Evolutionary conservation across 92 coral and sea anemone species (phyloP).

Genomic region (Palythoa grandiflora): DNA sequence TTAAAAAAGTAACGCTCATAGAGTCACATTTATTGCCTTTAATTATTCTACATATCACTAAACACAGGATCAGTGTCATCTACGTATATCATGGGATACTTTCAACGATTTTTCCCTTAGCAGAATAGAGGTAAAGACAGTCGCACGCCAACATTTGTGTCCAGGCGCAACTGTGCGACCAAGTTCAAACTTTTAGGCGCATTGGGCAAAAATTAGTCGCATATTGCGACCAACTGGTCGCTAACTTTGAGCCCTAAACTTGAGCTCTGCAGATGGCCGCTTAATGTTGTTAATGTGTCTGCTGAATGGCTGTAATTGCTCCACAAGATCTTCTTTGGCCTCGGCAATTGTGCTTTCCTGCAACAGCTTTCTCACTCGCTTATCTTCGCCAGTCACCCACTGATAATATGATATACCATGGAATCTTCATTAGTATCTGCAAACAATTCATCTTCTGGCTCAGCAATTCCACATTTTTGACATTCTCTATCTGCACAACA

Average conservation of each 20-base stretch:
- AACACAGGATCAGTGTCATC: too few species aligned
- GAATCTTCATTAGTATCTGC: conserved; percentile 37
- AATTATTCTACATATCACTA: too few species aligned
- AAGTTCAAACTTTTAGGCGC: too few species aligned
- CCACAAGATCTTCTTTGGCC: conserved; percentile 54
- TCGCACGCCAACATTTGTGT: too few species aligned
- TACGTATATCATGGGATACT: too few species aligned
- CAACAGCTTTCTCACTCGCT: conserved; percentile 42
- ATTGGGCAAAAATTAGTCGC: too few species aligned
- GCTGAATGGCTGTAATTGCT: conserved; percentile 67
- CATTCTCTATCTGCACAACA: conserved; percentile 58
- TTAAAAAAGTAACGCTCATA: too few species aligned
- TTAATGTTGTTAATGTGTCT: conserved; percentile 60
- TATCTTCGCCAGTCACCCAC: conserved; percentile 56
- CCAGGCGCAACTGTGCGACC: too few species aligned
- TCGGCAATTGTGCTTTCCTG: conserved; percentile 51
- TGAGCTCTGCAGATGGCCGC: conserved; percentile 18
- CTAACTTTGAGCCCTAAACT: too few species aligned
- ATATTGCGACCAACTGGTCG: too few species aligned
- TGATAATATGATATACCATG: conserved; percentile 51
- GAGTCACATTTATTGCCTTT: too few species aligned
- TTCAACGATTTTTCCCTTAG: background rate
- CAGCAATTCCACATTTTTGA: conserved; percentile 53
- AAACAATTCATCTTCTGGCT: conserved; percentile 42
- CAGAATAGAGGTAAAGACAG: too few species aligned